phyloP scores from a whole-genome alignment of 2,113 vertebrate genomes.

The Lanius ludovicianus region DNA sequence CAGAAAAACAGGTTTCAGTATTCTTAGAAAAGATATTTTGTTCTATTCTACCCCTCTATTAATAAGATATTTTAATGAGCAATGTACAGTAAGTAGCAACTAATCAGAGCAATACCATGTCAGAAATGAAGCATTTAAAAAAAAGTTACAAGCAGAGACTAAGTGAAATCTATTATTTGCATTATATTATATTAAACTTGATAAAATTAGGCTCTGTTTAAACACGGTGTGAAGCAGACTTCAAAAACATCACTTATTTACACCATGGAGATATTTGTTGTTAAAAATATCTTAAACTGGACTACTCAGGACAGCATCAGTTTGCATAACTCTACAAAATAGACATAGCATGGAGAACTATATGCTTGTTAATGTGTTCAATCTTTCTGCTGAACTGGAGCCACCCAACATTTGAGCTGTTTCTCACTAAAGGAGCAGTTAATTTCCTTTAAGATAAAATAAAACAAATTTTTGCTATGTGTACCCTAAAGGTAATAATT shows the following conservation, averaged over 20 bases:
- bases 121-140: neutral
- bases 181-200: neutral
- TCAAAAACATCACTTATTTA: neutral
- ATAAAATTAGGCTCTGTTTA: neutral
- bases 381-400: neutral
- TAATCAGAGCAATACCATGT: neutral
- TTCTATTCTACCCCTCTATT: neutral
- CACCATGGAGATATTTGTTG: neutral
- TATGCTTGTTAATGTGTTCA: neutral
- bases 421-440: neutral
- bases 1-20: neutral
- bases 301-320: neutral
- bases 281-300: neutral
- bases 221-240: neutral
- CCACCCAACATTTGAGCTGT: neutral
- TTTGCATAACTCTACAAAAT: neutral
- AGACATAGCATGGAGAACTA: neutral
- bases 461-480: neutral
- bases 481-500: neutral
- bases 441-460: neutral
- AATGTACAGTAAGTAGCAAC: neutral
- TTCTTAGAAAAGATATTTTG: neutral
- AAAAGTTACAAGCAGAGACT: neutral
- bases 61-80: neutral
- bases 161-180: neutral